These are phyloP conservation scores for Bembecia ichneumoniformis DNA, from an alignment of 2,888 invertebrate genomes.

Conservation along the genomic window DNA sequence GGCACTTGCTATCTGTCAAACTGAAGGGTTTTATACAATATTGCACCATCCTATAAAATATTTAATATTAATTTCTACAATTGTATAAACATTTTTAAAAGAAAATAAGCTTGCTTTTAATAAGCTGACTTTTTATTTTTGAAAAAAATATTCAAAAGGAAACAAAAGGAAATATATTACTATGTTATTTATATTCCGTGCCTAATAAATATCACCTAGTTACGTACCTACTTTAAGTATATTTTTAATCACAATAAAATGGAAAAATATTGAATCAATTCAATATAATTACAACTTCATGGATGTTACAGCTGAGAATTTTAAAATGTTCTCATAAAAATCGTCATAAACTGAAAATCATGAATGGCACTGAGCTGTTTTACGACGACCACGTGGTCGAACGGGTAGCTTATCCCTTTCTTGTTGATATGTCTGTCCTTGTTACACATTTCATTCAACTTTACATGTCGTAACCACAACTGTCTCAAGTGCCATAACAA, in stretches of 20 bases:
- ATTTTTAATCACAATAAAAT: neutral
- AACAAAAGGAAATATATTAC: too few species aligned
- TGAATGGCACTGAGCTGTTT: slow-evolving; percentile 51
- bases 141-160: too few species aligned
- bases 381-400: slow-evolving; percentile 62
- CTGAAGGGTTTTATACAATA: slow-evolving; percentile 57
- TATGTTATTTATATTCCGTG: too few species aligned
- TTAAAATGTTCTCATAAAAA: neutral
- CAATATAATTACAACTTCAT: neutral
- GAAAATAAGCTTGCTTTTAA: too few species aligned
- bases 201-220: neutral
- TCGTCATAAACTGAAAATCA: slow-evolving; percentile 17
- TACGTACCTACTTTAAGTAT: neutral
- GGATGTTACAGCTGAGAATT: neutral
- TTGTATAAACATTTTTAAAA: too few species aligned
- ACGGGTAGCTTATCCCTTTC: slow-evolving; percentile 46
- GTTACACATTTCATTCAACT: slow-evolving; percentile 61
- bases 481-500: slow-evolving; percentile 61
- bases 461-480: slow-evolving; percentile 55
- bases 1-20: slow-evolving; percentile 70
- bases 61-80: neutral
- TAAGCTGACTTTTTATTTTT: too few species aligned
- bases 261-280: neutral
- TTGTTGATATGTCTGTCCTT: slow-evolving; percentile 32
- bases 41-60: slow-evolving; percentile 27